Base-by-base conservation (phyloP, 2,797 vertebrate species). In the Mico argentatus region DNA sequence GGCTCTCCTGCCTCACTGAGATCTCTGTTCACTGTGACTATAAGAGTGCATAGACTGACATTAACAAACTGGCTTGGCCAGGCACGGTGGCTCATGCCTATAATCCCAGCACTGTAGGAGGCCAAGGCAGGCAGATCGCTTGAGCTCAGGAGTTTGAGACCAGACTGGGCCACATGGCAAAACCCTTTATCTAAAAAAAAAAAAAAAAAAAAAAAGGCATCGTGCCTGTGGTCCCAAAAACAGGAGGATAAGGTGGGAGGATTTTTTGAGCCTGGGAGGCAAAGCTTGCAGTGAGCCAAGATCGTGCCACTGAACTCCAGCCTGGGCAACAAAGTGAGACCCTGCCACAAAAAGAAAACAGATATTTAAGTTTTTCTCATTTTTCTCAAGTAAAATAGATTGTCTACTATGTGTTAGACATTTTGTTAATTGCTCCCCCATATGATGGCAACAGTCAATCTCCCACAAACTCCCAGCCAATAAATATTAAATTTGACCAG, bases 361-460 rank as follows among this genome's bases (percentile, higher is more conserved):
- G n/a, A 24, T 19, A 75, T 84, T 91, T 76, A 88, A 82, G 4
- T 82, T 82, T 89, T 70, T 19, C 44, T 17, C 36, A 90, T 75
- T 90, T 64, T 52, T 13, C 46, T 94, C 72, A 61, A 48, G 44
- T 33, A 95, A 79, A 85, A 88, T 44, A 55, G 39, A 84, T 46
- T 80, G 30, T 33, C 76, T 95, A 22, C 55, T 72, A 7, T 33
- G 27, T 57, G 20, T 13, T 64, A 59, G 52, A 82, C 2, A 44
- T 76, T 92, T 94, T 93, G 55, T 11, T 92, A 79, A 83, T 76
- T 97, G 76, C 57, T 88, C 46, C 41, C 41, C 57, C 41, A 30
- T 55, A 50, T 33, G 36, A 64, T 2, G 14, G 24, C 67, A 55
- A 88, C 91, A 73, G 79, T n/a, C 19, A 52, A 33, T 15, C 64